Percentiles rank a stretch among this genome's conserved stretches.
phyloP scores from a whole-genome alignment of 2,888 invertebrate species.

The Galerucella pusilla region DNA sequence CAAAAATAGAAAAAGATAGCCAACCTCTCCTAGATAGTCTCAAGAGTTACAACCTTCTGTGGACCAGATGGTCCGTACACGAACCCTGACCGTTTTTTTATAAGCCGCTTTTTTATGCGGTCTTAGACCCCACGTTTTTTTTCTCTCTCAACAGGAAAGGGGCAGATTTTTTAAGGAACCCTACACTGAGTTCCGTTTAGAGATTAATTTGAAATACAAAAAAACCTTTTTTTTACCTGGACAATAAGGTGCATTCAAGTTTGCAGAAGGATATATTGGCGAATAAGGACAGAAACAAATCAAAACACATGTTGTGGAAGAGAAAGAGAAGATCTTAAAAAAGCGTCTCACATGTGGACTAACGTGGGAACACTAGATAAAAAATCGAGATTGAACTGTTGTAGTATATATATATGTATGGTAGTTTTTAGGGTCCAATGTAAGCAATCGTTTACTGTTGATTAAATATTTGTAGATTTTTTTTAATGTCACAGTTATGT shows the following conservation, averaged over 20 bases:
- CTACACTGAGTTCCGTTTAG: conserved; percentile 65
- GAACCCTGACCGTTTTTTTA: conserved; percentile 65
- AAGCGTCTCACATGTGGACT: conserved; percentile 61
- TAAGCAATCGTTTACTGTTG: conserved; percentile 59
- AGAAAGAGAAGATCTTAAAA: conserved; percentile 48
- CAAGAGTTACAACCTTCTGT: conserved; percentile 60
- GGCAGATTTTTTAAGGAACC: conserved; percentile 66
- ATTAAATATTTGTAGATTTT: conserved; percentile 59
- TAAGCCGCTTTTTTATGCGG: conserved; percentile 63
- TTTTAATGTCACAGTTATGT: conserved; percentile 35
- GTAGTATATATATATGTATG: conserved; percentile 46
- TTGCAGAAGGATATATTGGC: conserved; percentile 60
- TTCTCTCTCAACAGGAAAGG: conserved; percentile 61
- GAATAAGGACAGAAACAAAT: conserved; percentile 41
- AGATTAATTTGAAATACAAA: conserved; percentile 64
- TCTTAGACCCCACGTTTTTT: conserved; percentile 58
- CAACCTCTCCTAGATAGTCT: conserved; percentile 60
- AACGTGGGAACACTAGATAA: conserved; percentile 58
- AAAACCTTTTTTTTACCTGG: conserved; percentile 61
- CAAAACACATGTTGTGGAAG: conserved; percentile 43
- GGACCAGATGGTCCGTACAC: conserved; percentile 60
- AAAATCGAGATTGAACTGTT: conserved; percentile 53
- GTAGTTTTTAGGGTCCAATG: conserved; percentile 54
- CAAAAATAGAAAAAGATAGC: conserved; percentile 57
- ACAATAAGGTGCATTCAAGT: conserved; percentile 64